These are phyloP conservation scores for Hylomyscus alleni DNA, from an alignment of 2,797 vertebrate species.

Conservation along the genomic window DNA sequence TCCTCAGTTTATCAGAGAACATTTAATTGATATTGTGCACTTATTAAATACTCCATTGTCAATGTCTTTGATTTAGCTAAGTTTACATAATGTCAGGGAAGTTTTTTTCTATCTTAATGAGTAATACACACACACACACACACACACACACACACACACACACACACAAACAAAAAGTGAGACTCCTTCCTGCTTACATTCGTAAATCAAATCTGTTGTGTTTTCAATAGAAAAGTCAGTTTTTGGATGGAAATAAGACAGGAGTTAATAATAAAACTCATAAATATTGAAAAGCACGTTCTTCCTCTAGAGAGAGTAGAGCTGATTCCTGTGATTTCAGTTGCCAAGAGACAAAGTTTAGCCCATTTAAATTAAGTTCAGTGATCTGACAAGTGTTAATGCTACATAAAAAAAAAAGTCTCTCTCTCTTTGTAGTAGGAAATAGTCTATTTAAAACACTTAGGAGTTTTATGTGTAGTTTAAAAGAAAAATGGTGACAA, in stretches of 20 bases:
- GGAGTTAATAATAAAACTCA: constrained; percentile 46
- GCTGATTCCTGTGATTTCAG: neutral
- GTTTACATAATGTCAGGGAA: constrained; percentile 53
- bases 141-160: neutral
- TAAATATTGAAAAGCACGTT: constrained; percentile 69
- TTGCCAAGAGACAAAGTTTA: constrained; percentile 70
- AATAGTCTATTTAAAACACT: constrained; percentile 52
- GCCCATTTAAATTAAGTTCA: constrained; percentile 70
- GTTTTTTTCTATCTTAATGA: neutral
- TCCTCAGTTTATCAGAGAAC: neutral
- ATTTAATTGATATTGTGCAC: neutral
- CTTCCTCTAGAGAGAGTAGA: constrained; percentile 13
- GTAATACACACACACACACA: neutral
- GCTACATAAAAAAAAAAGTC: constrained; percentile 23
- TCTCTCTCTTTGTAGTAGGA: neutral
- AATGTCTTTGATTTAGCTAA: constrained; percentile 42
- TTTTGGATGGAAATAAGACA: constrained; percentile 18
- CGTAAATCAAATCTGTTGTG: constrained; percentile 18
- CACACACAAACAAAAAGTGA: neutral
- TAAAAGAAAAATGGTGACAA: constrained; percentile 43
- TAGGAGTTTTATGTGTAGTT: constrained; percentile 45
- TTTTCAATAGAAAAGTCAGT: neutral
- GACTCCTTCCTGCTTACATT: neutral
- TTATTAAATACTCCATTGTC: constrained; percentile 42
- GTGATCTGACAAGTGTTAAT: constrained; percentile 61